Percentiles rank a stretch among this genome's conserved stretches.
phyloP scores from a whole-genome alignment of 2,888 invertebrate genomes.

The Apamea epomidion region DNA sequence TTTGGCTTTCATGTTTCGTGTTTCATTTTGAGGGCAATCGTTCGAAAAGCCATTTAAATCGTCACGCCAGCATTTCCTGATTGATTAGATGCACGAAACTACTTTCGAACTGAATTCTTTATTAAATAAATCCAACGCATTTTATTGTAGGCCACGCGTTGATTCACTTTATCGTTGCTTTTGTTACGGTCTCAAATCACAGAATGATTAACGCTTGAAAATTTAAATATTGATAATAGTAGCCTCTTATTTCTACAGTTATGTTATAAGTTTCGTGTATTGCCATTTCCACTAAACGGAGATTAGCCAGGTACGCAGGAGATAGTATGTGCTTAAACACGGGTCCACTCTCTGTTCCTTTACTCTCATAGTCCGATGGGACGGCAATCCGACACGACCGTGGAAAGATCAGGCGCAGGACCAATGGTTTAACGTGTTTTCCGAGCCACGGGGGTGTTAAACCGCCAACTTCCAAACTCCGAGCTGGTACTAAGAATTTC shows the following conservation, averaged over 20 bases:
- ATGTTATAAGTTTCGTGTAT: no score
- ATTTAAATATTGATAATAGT: background rate
- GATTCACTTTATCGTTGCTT: background rate
- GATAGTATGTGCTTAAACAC: no score
- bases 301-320: no score
- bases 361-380: no score
- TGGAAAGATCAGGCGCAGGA: no score
- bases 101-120: slow-evolving; percentile 30
- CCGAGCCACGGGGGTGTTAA: no score
- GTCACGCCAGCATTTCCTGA: slow-evolving; percentile 58
- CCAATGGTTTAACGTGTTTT: no score
- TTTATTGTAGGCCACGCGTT: slow-evolving; percentile 5
- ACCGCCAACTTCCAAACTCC: no score
- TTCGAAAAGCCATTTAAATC: slow-evolving; percentile 52
- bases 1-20: slow-evolving; percentile 29
- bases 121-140: slow-evolving; percentile 30
- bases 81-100: slow-evolving; percentile 53
- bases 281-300: background rate
- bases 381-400: no score
- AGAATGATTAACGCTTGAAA: background rate
- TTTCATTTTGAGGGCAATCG: slow-evolving; percentile 33
- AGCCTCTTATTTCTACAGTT: background rate
- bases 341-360: no score
- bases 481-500: background rate
- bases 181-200: background rate